Evolutionary conservation across 2,113 vertebrate genomes (phyloP).

Genomic region (Microtus richardsoni): DNA sequence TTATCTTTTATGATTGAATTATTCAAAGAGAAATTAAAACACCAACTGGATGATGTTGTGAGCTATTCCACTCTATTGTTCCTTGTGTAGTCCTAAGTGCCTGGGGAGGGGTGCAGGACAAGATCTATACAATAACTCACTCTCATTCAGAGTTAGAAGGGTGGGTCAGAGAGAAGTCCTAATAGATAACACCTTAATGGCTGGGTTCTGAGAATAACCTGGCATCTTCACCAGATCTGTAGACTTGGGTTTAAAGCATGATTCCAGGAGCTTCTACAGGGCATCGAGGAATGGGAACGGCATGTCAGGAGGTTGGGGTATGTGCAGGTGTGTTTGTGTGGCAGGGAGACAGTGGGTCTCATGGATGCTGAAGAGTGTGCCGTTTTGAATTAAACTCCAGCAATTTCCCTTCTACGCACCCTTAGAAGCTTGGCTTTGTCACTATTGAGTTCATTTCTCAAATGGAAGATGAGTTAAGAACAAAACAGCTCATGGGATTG

Average conservation of each 20-base stretch:
- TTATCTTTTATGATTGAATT: not conserved
- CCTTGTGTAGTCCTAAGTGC: accelerated
- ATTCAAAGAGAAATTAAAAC: not conserved
- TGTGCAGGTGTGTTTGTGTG: not conserved
- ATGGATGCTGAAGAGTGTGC: accelerated
- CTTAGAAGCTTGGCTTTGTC: not conserved
- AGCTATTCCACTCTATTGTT: not conserved
- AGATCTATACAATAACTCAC: not conserved
- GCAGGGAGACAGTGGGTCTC: not conserved
- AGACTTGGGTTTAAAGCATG: not conserved
- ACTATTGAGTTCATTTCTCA: not conserved
- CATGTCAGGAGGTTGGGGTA: not conserved
- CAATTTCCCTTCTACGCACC: not conserved
- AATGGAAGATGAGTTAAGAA: not conserved
- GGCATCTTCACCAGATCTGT: not conserved
- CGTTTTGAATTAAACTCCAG: not conserved
- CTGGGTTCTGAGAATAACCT: not conserved
- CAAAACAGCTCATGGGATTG: not conserved
- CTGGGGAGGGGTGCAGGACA: accelerated
- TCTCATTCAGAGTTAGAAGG: not conserved
- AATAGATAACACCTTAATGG: not conserved
- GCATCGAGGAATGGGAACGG: not conserved
- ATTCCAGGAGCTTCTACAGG: not conserved
- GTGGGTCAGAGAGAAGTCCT: not conserved
- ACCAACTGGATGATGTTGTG: not conserved